Conservation (phyloP, 2,888 invertebrate genomes). For the Tenthredo distinguenda region DNA sequence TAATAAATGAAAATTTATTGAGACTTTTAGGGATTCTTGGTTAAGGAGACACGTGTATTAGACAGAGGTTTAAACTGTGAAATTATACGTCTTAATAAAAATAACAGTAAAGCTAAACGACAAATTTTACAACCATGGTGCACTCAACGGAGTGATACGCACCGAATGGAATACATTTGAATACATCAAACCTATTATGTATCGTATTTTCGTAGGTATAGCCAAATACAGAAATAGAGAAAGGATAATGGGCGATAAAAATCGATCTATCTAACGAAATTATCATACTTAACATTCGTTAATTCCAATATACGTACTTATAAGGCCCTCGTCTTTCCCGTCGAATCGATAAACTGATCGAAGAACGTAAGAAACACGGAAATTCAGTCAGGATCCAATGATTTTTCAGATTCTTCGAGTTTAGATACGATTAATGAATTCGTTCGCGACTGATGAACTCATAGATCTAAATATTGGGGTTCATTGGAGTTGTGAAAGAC, state of each 20-base stretch:
- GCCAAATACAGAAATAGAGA: constrained; percentile 22
- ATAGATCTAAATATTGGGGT: too few relatives aligned
- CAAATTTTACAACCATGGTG: constrained; percentile 27
- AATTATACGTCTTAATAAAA: constrained; percentile 48
- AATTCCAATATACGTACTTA: background rate
- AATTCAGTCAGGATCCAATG: background rate
- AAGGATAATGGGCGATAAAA: constrained; percentile 31
- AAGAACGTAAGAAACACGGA: background rate
- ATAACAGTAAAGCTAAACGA: constrained; percentile 46
- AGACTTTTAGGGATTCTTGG: constrained; percentile 28
- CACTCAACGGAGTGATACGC: background rate
- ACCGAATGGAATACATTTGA: constrained; percentile 45
- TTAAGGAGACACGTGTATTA: constrained; percentile 35
- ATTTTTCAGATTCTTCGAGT: too few relatives aligned
- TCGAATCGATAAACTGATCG: background rate
- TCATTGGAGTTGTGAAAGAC: too few relatives aligned
- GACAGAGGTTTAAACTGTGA: constrained; percentile 12
- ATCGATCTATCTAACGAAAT: constrained; percentile 13
- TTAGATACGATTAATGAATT: background rate
- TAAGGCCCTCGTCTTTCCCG: background rate
- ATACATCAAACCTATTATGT: constrained; percentile 23
- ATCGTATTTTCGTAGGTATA: background rate
- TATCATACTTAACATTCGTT: background rate
- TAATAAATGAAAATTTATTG: constrained; percentile 30
- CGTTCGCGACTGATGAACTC: background rate